phyloP scores from a whole-genome alignment of 2,888 invertebrate species.

The Noctua janthina region DNA sequence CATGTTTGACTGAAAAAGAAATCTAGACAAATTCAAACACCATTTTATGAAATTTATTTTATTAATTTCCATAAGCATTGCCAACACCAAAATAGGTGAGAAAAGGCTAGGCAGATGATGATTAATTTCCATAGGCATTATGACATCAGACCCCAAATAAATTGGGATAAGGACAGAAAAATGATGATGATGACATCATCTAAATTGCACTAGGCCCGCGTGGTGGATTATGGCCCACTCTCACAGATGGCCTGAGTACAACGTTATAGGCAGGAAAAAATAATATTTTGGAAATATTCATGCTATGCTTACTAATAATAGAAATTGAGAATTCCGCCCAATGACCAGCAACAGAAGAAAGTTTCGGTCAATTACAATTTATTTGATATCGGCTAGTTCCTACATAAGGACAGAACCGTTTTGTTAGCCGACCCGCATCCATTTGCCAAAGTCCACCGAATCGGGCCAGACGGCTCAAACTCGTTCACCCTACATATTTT shows the following conservation, averaged over 20 bases:
- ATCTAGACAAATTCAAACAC: neutral
- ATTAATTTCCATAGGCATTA: neutral
- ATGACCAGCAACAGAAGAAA: conserved; percentile 11
- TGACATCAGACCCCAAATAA: neutral
- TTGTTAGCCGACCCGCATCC: conserved; percentile 75
- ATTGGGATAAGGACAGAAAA: neutral
- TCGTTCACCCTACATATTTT: conserved; percentile 59
- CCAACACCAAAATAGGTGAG: neutral
- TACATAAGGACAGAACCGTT: conserved; percentile 66
- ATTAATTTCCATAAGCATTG: neutral
- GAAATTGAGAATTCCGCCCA: neutral
- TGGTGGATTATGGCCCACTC: neutral
- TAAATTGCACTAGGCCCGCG: neutral
- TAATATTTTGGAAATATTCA: no score
- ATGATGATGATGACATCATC: neutral
- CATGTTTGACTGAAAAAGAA: neutral
- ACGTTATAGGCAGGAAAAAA: neutral
- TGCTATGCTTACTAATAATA: no score
- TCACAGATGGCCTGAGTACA: neutral
- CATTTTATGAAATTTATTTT: neutral
- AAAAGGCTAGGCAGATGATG: neutral
- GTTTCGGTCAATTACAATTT: conserved; percentile 15
- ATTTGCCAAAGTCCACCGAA: conserved; percentile 72
- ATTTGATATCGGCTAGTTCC: conserved; percentile 42
- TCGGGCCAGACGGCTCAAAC: conserved; percentile 47